Evolutionary conservation across 2,888 invertebrate species (phyloP).

Genomic region (Meta bourneti): DNA sequence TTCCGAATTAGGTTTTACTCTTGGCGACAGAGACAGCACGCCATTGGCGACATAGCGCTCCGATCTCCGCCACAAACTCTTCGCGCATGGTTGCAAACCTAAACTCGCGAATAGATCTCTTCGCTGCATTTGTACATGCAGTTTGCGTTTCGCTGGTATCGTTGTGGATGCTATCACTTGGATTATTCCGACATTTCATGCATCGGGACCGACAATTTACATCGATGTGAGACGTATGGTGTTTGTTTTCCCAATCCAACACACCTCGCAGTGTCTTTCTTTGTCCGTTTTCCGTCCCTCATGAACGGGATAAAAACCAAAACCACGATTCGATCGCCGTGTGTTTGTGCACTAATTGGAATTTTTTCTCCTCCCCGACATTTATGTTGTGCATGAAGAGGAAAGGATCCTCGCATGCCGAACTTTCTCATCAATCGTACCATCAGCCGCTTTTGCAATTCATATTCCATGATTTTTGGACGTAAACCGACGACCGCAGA

Average conservation of each 20-base stretch:
- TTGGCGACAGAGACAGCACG: conserved; percentile 16
- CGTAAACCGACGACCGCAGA: conserved; percentile 45
- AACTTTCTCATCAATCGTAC: conserved; percentile 64
- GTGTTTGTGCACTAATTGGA: conserved; percentile 27
- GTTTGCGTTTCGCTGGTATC: conserved; percentile 16
- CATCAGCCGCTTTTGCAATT: conserved; percentile 62
- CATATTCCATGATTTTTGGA: conserved; percentile 73
- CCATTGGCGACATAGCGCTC: neutral
- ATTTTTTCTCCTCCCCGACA: neutral
- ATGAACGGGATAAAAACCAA: neutral
- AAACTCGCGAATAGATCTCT: conserved; percentile 60
- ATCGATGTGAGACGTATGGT: neutral
- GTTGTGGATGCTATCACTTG: conserved; percentile 38
- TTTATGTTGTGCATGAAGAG: conserved; percentile 16
- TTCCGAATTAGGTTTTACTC: neutral
- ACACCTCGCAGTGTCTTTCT: neutral
- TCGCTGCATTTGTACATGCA: conserved; percentile 45
- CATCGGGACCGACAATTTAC: neutral
- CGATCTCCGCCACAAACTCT: conserved; percentile 12
- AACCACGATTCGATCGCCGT: neutral
- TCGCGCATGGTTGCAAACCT: conserved; percentile 63
- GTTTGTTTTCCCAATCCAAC: neutral
- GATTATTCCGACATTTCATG: neutral
- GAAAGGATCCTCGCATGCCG: conserved; percentile 62
- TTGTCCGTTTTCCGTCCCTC: neutral